These are phyloP conservation scores for Marisa cornuarietis DNA, from an alignment of 1,140 invertebrate species.

Conservation along the genomic window DNA sequence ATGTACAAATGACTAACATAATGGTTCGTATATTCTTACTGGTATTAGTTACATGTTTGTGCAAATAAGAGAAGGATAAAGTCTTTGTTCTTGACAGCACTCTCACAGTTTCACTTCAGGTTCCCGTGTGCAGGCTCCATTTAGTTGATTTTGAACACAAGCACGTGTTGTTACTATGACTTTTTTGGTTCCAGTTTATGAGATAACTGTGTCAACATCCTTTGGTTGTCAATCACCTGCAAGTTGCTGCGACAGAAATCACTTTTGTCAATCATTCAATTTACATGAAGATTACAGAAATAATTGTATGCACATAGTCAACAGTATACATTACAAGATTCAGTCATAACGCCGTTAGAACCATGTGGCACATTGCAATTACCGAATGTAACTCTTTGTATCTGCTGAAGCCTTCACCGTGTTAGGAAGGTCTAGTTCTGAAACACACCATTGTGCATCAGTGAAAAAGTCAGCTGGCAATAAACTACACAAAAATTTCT, in stretches of 20 bases:
- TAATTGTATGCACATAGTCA: background rate
- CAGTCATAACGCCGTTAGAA: background rate
- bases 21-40: too few relatives aligned
- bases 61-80: too few relatives aligned
- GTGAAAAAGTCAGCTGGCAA: background rate
- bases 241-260: slow-evolving; percentile 67
- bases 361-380: slow-evolving; percentile 7
- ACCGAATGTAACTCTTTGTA: slow-evolving; percentile 46
- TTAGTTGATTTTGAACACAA: too few relatives aligned
- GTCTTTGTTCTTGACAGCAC: too few relatives aligned
- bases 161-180: slow-evolving; percentile 28
- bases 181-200: slow-evolving; percentile 68
- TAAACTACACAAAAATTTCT: too few relatives aligned
- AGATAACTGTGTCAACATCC: slow-evolving; percentile 78
- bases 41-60: too few relatives aligned
- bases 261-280: background rate
- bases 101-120: too few relatives aligned
- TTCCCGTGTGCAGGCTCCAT: too few relatives aligned
- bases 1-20: too few relatives aligned
- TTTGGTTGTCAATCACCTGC: slow-evolving; percentile 81
- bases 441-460: slow-evolving; percentile 21
- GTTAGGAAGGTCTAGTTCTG: slow-evolving; percentile 55
- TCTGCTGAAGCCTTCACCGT: slow-evolving; percentile 47
- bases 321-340: background rate
- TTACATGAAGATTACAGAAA: background rate